Conservation (phyloP, 37 sponge, comb jelly and placozoan genomes). For the Agelas oroides region DNA sequence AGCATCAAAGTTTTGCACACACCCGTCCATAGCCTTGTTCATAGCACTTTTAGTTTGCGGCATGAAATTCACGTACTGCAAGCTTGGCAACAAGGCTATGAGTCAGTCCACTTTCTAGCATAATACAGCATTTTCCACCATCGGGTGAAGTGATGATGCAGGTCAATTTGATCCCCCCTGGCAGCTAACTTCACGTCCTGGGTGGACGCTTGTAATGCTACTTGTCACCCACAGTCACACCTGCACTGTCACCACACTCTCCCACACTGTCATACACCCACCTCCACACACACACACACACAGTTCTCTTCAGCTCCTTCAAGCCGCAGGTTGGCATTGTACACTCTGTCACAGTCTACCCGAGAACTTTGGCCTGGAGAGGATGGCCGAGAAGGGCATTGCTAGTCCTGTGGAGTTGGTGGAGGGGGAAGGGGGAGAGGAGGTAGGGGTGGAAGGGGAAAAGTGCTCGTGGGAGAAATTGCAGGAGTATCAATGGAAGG, state of each 20-base stretch:
- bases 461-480: conserved; percentile 71
- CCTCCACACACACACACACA: not conserved
- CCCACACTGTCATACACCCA: conserved; percentile 10
- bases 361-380: conserved; percentile 85
- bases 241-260: not conserved
- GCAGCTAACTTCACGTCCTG: too few species aligned
- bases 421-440: conserved; percentile 36
- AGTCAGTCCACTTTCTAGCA: too few species aligned
- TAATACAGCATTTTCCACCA: too few species aligned
- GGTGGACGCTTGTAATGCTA: too few species aligned
- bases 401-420: conserved; percentile 67
- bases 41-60: too few species aligned
- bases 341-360: conserved; percentile 68
- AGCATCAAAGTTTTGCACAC: too few species aligned
- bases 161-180: too few species aligned
- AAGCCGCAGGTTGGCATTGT: conserved; percentile 69
- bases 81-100: too few species aligned
- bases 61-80: too few species aligned
- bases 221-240: not conserved
- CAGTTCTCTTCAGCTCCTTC: conserved; percentile 83
- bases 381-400: conserved; percentile 74
- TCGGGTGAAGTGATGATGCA: too few species aligned
- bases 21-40: too few species aligned
- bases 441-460: conserved; percentile 45
- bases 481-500: conserved; percentile 81